Percentiles rank a stretch among this genome's conserved stretches.
These are phyloP conservation scores for Scolanthus callimorphus DNA, from an alignment of 92 coral and sea anemone genomes.

Conservation along the genomic window DNA sequence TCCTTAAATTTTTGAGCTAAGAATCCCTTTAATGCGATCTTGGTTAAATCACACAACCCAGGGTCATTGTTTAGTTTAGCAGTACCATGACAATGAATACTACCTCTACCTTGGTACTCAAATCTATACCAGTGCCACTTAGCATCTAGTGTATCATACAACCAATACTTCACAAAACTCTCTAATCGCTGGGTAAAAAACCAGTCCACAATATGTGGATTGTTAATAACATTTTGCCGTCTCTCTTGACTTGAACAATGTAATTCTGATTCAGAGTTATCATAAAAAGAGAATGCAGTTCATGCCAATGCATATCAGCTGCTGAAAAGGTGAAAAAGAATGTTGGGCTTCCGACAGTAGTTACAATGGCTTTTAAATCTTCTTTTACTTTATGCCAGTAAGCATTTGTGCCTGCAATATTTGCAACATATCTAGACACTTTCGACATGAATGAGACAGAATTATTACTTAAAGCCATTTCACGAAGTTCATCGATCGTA, in stretches of 20 bases:
- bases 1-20: conserved; percentile 69
- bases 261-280: conserved; percentile 13
- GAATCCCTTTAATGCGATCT: conserved; percentile 61
- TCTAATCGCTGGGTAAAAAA: conserved; percentile 76
- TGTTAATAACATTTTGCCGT: conserved; percentile 55
- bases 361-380: conserved; percentile 50
- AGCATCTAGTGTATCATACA: conserved; percentile 21
- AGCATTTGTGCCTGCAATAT: conserved; percentile 61
- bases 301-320: conserved; percentile 79
- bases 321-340: conserved; percentile 70
- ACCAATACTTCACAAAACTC: conserved; percentile 53
- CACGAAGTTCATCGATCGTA: conserved; percentile 56
- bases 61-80: conserved; percentile 42
- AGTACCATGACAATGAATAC: conserved; percentile 44
- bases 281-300: no score
- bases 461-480: conserved; percentile 52
- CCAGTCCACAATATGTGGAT: conserved; percentile 76
- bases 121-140: conserved; percentile 45
- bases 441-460: conserved; percentile 54
- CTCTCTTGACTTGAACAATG: conserved; percentile 42
- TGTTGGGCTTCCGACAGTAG: conserved; percentile 63
- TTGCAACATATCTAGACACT: conserved; percentile 67
- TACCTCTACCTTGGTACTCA: conserved; percentile 58
- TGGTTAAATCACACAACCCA: conserved; percentile 65
- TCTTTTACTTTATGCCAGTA: conserved; percentile 57